Base-by-base conservation (phyloP, 2,797 vertebrate species). In the Microctenopoma lineatum region DNA sequence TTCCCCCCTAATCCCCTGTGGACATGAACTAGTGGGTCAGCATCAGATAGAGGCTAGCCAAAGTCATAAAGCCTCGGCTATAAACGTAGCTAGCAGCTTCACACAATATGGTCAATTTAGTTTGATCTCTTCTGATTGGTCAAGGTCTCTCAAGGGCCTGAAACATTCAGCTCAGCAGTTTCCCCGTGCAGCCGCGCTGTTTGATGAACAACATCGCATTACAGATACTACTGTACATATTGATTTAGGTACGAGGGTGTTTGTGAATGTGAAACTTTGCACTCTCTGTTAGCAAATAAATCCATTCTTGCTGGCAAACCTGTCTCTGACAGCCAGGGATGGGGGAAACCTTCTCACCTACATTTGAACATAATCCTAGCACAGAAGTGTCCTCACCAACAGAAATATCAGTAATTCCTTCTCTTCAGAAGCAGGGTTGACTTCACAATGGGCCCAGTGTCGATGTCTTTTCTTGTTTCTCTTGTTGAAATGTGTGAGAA, bases 161-260 rank as follows among this genome's bases (percentile, higher is more conserved):
- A 54, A 66, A 71, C 27, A 26, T 44, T 55, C 21, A 53, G 32
- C 63, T 82, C 74, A 74, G 84, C 76, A 77, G 27, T 71, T 80
- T 72, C 10, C 15, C 26, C 16, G 7, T 32, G 15, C 48, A 44
- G 14, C 63, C 34, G 42, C 2, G 0, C 53, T 39, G 1, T 25
- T 14, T 70, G 70, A 75, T 56, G 29, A 61, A 75, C 62, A 2
- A 57, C 21, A 62, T 16, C n/a, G 61, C 5, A 4, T 44, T 12
- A 34, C 39, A 32, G 54, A 62, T 13, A 25, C n/a, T 32, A 16
- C 42, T 16, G 42, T 16, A 7, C 42, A 44, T 5, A 67, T 61
- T 66, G 39, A 78, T 80, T 61, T 47, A 41, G 14, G 56, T 61
- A 25, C 47, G 45, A 69, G 16, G n/a, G 38, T 46, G 10, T 47